Evolutionary conservation across 30 jellyfish, hydroid and myxozoan species (phyloP).

Genomic region (Mastigias papua): DNA sequence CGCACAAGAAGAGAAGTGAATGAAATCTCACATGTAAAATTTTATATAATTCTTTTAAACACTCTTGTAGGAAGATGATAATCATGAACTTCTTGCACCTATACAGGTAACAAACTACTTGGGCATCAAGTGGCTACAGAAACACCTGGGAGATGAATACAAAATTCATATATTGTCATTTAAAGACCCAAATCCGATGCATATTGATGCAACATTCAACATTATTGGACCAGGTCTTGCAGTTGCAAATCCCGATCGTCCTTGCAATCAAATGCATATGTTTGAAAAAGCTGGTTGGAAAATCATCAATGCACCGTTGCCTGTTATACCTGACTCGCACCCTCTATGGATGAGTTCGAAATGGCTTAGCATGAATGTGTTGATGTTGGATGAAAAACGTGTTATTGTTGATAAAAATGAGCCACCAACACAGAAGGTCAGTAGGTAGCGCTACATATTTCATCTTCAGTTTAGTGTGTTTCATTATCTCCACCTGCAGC

Average conservation of each 20-base stretch:
- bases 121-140: conserved; percentile 91
- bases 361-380: conserved; percentile 88
- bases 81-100: neutral
- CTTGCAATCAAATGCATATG: conserved; percentile 71
- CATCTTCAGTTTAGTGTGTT: too few relatives aligned
- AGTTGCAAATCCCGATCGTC: conserved; percentile 83
- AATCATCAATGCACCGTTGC: conserved; percentile 68
- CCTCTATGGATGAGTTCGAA: conserved; percentile 91
- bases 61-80: too few relatives aligned
- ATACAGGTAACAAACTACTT: conserved; percentile 79
- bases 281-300: conserved; percentile 90
- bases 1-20: too few relatives aligned
- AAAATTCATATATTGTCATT: conserved; percentile 77
- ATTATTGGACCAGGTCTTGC: conserved; percentile 90
- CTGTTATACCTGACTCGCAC: conserved; percentile 80
- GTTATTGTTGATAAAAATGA: conserved; percentile 88
- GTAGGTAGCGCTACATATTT: neutral
- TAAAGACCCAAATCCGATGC: conserved; percentile 95
- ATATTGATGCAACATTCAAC: conserved; percentile 89
- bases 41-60: too few relatives aligned
- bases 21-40: too few relatives aligned
- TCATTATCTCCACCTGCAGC: too few relatives aligned
- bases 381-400: conserved; percentile 93
- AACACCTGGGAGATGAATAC: conserved; percentile 90
- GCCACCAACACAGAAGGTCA: conserved; percentile 70